phyloP scores from a whole-genome alignment of 92 coral and sea anemone species.

The Siderastrea radians region DNA sequence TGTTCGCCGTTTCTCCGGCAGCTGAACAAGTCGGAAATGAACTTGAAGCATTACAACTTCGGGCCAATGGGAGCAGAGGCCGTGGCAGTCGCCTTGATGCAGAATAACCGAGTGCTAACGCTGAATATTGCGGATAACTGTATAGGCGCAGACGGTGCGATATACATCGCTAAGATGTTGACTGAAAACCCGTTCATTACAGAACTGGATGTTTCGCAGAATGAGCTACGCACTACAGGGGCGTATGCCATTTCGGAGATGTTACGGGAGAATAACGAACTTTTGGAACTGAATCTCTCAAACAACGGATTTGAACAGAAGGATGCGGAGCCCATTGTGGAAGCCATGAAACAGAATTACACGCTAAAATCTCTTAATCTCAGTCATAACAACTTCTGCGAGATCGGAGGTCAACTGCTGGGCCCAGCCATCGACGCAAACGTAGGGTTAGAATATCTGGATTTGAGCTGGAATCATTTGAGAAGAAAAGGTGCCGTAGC shows the following conservation, averaged over 20 bases:
- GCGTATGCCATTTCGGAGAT: constrained; percentile 96
- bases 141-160: constrained; percentile 91
- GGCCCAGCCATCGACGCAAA: constrained; percentile 96
- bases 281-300: constrained; percentile 88
- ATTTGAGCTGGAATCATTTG: constrained; percentile 93
- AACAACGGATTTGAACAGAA: constrained; percentile 83
- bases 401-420: constrained; percentile 86
- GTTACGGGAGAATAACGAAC: constrained; percentile 87
- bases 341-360: constrained; percentile 91
- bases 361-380: constrained; percentile 90
- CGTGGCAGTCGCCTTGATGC: constrained; percentile 90
- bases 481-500: constrained; percentile 92
- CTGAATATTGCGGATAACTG: constrained; percentile 85
- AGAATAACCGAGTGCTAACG: constrained; percentile 75
- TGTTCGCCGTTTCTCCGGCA: constrained; percentile 92
- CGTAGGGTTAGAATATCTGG: constrained; percentile 90
- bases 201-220: constrained; percentile 92
- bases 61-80: constrained; percentile 96
- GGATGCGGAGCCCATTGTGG: constrained; percentile 94
- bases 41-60: constrained; percentile 84
- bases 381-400: constrained; percentile 87
- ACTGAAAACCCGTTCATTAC: constrained; percentile 94
- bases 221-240: constrained; percentile 89
- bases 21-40: constrained; percentile 78
- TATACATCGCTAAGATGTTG: constrained; percentile 92